Conservation (phyloP, 2,797 vertebrate species). For the Melanotaenia pygmaea region DNA sequence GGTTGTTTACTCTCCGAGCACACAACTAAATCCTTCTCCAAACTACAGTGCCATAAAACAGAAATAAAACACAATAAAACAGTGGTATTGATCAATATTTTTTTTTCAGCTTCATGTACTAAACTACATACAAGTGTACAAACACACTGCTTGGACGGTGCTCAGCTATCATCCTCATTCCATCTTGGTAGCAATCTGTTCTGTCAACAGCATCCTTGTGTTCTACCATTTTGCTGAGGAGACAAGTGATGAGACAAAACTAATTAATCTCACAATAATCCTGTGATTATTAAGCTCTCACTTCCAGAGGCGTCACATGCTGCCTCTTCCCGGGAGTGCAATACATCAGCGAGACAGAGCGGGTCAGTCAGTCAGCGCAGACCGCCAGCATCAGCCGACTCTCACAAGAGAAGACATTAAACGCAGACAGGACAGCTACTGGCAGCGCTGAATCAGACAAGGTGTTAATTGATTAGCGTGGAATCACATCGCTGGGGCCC, state of each 20-base stretch:
- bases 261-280: slow-evolving; percentile 85
- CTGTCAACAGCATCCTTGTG: slow-evolving; percentile 59
- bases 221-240: slow-evolving; percentile 53
- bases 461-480: slow-evolving; percentile 84
- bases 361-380: slow-evolving; percentile 61
- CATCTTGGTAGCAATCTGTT: slow-evolving; percentile 45
- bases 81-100: not conserved
- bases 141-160: slow-evolving; percentile 11
- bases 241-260: slow-evolving; percentile 69
- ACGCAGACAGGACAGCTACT: slow-evolving; percentile 54
- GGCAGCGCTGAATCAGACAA: slow-evolving; percentile 73
- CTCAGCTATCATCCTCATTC: slow-evolving; percentile 30
- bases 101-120: slow-evolving; percentile 3
- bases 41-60: not conserved
- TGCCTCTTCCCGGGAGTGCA: slow-evolving; percentile 72
- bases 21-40: not conserved
- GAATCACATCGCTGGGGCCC: slow-evolving; percentile 71
- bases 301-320: slow-evolving; percentile 54
- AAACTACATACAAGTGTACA: not conserved
- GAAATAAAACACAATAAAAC: slow-evolving; percentile 8
- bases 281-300: slow-evolving; percentile 78
- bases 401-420: slow-evolving; percentile 71
- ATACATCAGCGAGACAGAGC: slow-evolving; percentile 73
- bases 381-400: slow-evolving; percentile 40
- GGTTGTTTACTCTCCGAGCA: not conserved